Evolutionary conservation across 2,797 vertebrate species (phyloP), one percentile per base, ranked within the genome.

Genomic region (Malacoraja senta): DNA sequence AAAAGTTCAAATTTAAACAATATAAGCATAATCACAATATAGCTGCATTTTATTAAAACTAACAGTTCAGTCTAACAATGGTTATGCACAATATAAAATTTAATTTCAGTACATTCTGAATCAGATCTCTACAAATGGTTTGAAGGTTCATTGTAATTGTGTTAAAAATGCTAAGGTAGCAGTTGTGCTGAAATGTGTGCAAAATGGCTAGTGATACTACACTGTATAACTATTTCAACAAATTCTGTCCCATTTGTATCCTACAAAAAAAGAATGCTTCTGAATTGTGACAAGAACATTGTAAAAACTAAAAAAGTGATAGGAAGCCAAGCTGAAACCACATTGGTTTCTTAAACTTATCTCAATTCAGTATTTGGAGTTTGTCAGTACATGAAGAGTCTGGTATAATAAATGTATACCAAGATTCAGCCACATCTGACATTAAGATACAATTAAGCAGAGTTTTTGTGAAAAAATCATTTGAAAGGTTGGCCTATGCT

Each of bases 41-140:
- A 84, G 53, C 26, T 35, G 68, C n/a, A 88, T 88, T 88, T 88
- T 88, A 88, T 88, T 88, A 35, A 63, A 35, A 63, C 29, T 61
- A 86, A 68, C 44, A 53, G 61, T 21, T 88, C 84, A 65, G 63
- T 21, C 10, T 68, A 88, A 68, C 10, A 35, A 88, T 35, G n/a
- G 29, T 13, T 3, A 26, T 81, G 61, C n/a, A n/a, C 15, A 12
- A 26, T 86, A 86, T 53, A 53, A 68, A 68, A 17, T 35, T 61
- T 61, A 3, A 61, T 84, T 17, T 19, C 17, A 8, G 12, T 86
- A 63, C 83, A 86, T 86, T 86, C 58, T n/a, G n/a, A 15, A 68
- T 68, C 19, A 26, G 71, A 21, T 68, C n/a, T 32, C 13, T 32
- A 21, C n/a, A 21, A 65, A 9, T 68, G 6, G 32, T 68, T 68